Conservation (phyloP, 2,113 vertebrate species). For the Corythaixoides concolor region DNA sequence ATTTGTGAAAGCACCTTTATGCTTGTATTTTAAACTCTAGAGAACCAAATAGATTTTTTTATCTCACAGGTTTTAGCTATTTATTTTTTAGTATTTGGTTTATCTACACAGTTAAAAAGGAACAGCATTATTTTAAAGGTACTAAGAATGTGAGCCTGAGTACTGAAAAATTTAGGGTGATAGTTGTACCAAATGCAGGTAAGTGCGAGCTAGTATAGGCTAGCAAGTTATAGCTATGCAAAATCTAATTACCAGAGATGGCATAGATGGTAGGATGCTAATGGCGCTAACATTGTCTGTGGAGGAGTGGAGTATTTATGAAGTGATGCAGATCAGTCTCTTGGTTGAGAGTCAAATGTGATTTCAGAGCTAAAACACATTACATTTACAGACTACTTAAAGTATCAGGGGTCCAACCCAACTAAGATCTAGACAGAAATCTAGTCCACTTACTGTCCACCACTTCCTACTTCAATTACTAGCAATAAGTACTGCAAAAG, state of each 20-base stretch:
- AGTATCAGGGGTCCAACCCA: neutral
- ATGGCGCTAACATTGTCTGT: neutral
- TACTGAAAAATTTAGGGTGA: neutral
- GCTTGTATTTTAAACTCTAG: neutral
- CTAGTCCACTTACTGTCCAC: neutral
- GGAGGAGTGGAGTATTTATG: neutral
- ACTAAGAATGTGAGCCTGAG: neutral
- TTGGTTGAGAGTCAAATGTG: neutral
- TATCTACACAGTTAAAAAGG: neutral
- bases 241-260: neutral
- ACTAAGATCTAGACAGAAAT: neutral
- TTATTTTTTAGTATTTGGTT: neutral
- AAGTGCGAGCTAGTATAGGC: neutral
- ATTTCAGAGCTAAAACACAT: neutral
- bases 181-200: neutral
- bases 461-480: neutral
- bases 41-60: neutral
- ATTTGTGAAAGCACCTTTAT: neutral
- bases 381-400: neutral
- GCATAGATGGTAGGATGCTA: neutral
- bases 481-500: neutral
- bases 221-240: neutral
- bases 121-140: neutral
- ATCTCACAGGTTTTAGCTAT: neutral
- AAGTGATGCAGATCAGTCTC: neutral